phyloP scores from a whole-genome alignment of 1,140 invertebrate genomes.

The Meloidogyne exigua region DNA sequence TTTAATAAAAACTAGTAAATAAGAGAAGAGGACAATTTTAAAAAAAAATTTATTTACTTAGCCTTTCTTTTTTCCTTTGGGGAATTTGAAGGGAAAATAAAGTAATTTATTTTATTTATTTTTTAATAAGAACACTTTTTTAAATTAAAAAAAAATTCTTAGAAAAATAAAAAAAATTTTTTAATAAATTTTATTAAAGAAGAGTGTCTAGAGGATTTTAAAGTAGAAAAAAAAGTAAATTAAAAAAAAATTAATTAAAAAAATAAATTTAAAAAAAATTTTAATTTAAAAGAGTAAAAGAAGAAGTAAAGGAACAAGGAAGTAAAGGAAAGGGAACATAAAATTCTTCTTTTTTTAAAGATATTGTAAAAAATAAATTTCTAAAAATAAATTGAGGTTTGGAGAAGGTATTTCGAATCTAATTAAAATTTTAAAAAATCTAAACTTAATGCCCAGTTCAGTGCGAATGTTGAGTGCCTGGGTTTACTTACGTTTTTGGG shows the following conservation, averaged over 20 bases:
- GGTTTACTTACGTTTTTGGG: too few species aligned
- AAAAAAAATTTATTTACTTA: too few species aligned
- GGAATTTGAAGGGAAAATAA: too few species aligned
- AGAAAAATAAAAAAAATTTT: slow-evolving; percentile 1
- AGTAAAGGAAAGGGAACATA: too few species aligned
- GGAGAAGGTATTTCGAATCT: background rate
- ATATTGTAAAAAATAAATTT: background rate
- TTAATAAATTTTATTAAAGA: background rate
- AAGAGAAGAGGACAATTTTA: too few species aligned
- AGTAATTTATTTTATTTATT: too few species aligned
- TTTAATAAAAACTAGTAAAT: background rate
- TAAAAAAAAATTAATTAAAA: too few species aligned
- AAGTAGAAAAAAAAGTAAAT: background rate
- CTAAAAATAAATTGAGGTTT: background rate
- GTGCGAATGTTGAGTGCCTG: background rate
- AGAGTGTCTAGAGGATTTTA: background rate
- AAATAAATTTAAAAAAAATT: too few species aligned
- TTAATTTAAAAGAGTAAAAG: too few species aligned
- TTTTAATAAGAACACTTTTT: background rate
- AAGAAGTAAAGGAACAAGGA: too few species aligned
- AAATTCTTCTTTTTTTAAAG: too few species aligned
- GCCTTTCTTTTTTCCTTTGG: too few species aligned
- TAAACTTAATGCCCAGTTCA: background rate
- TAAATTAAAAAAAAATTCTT: background rate
- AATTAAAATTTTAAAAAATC: background rate